These are phyloP conservation scores for Cylloceria caligata DNA, from an alignment of 2,888 invertebrate genomes.

Conservation along the genomic window DNA sequence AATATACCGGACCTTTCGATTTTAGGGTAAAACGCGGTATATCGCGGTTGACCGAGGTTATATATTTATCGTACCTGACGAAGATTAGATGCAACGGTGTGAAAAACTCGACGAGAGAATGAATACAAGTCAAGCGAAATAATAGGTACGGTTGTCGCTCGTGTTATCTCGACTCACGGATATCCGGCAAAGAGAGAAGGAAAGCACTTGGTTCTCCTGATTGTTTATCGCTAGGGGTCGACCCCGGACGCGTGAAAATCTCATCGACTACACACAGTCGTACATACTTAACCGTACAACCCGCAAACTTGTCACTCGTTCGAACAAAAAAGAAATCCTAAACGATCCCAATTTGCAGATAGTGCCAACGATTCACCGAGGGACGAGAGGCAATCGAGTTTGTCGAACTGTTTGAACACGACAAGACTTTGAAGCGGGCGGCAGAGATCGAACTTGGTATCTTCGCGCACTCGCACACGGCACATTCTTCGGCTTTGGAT, in stretches of 20 bases:
- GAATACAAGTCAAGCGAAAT: neutral
- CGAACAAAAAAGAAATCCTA: slow-evolving; percentile 9
- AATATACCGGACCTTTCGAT: neutral
- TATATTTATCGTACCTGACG: slow-evolving; percentile 1
- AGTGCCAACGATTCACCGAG: neutral
- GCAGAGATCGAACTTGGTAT: slow-evolving; percentile 11
- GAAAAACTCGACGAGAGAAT: neutral
- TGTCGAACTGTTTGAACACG: slow-evolving; percentile 60
- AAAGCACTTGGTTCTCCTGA: neutral
- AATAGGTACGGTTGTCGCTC: slow-evolving; percentile 17
- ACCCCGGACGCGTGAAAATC: slow-evolving; percentile 2
- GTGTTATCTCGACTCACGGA: slow-evolving; percentile 48
- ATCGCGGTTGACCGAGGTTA: slow-evolving; percentile 19
- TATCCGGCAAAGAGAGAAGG: slow-evolving; percentile 42
- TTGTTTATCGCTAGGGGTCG: neutral
- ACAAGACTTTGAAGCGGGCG: slow-evolving; percentile 40
- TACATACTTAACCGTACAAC: neutral
- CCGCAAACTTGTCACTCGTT: neutral
- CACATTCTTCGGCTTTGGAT: slow-evolving; percentile 45
- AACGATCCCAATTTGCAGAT: slow-evolving; percentile 44
- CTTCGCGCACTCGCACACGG: slow-evolving; percentile 18
- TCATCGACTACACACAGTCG: slow-evolving; percentile 14
- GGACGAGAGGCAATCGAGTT: slow-evolving; percentile 27
- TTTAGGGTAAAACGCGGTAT: neutral
- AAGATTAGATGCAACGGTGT: slow-evolving; percentile 5